These are phyloP conservation scores for Homalodisca vitripennis DNA, from an alignment of 1,140 invertebrate species.

Conservation along the genomic window DNA sequence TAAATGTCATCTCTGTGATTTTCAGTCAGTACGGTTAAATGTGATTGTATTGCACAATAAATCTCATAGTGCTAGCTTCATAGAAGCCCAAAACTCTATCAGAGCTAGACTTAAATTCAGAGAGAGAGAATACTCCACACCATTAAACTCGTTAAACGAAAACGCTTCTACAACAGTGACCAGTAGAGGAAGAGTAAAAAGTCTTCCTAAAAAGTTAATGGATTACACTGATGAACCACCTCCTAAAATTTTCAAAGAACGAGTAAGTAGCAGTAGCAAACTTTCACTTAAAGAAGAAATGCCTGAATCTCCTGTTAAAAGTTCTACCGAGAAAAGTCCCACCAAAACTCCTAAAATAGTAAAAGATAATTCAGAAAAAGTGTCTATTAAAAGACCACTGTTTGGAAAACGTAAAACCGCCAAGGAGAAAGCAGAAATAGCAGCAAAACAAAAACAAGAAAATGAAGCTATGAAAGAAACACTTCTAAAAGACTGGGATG, in stretches of 20 bases:
- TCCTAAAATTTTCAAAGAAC: slow-evolving; percentile 4
- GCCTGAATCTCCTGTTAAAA: neutral
- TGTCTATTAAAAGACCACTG: slow-evolving; percentile 29
- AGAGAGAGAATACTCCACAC: neutral
- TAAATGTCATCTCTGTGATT: slow-evolving; percentile 63
- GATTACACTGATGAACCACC: slow-evolving; percentile 26
- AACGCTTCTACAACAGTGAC: neutral
- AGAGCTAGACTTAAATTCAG: neutral
- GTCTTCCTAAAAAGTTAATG: slow-evolving; percentile 35
- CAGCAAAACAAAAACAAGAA: slow-evolving; percentile 29
- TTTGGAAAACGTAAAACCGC: slow-evolving; percentile 29
- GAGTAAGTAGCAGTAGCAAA: neutral
- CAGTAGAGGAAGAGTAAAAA: slow-evolving; percentile 33
- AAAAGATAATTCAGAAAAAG: slow-evolving; percentile 14
- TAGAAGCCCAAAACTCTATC: slow-evolving; percentile 40
- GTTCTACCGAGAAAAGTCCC: too few species aligned
- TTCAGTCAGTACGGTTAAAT: slow-evolving; percentile 62
- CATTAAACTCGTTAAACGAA: neutral
- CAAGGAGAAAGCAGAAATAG: slow-evolving; percentile 30
- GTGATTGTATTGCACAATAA: slow-evolving; percentile 66
- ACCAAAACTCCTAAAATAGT: slow-evolving; percentile 21
- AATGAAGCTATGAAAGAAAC: slow-evolving; percentile 33
- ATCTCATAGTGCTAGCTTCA: slow-evolving; percentile 55
- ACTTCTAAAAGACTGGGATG: slow-evolving; percentile 35
- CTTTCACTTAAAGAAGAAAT: slow-evolving; percentile 10